Conservation (phyloP, 2,888 invertebrate species). For the Calameuta idolon region DNA sequence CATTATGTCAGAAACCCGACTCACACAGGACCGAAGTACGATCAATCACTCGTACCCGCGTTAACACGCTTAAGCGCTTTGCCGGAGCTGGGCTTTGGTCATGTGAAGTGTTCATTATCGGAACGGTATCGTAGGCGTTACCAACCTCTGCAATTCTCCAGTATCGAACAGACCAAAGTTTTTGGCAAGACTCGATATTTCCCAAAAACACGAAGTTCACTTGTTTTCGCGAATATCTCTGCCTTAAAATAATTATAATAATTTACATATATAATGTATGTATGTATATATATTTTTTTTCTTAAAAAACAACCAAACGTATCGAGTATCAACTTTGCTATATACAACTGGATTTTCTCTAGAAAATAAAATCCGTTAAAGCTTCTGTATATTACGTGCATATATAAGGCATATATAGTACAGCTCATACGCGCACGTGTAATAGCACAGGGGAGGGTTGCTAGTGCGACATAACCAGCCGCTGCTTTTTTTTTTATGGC, state of each 20-base stretch:
- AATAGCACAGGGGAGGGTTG: constrained; percentile 15
- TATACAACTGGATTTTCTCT: neutral
- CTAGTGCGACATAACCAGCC: constrained; percentile 30
- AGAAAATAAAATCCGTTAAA: neutral
- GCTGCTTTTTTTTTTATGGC: constrained; percentile 53
- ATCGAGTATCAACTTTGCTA: neutral
- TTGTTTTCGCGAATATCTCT: constrained; percentile 21
- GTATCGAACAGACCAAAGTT: constrained; percentile 1
- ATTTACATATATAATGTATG: neutral
- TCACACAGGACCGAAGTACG: constrained; percentile 37
- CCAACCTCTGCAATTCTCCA: constrained; percentile 14
- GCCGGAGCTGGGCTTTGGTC: constrained; percentile 31
- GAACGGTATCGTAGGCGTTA: constrained; percentile 37
- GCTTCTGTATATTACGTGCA: neutral
- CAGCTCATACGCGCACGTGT: constrained; percentile 3
- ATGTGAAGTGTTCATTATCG: constrained; percentile 42
- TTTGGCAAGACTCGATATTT: constrained; percentile 24
- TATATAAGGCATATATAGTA: neutral
- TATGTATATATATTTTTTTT: too few relatives aligned
- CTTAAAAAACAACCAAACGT: neutral
- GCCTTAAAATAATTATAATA: neutral
- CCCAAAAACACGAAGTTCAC: constrained; percentile 8
- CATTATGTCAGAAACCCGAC: constrained; percentile 49
- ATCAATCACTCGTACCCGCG: constrained; percentile 52
- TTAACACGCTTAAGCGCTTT: constrained; percentile 53